Base-by-base conservation (phyloP, 2,797 vertebrate genomes). In the Nyctibius grandis region DNA sequence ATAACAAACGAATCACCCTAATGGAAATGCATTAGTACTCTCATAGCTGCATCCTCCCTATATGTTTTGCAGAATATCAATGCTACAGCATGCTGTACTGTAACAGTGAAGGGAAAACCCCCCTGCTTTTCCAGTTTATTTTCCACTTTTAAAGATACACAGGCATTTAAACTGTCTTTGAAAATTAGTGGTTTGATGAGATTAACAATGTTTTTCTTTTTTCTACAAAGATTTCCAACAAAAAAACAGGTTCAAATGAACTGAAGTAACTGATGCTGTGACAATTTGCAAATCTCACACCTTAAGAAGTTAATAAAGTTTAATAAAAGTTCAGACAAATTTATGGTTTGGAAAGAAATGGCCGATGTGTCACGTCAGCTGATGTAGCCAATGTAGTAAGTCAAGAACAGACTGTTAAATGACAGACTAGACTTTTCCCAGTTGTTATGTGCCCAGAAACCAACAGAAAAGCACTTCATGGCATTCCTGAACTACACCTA, bases 321-420 rank as follows among this genome's bases (percentile, higher is more conserved):
- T 44, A 91, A 72, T 11, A 42, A 3, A 57, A 77, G 28, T 78
- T 86, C 15, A 57, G 42, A 12, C 13, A 75, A 67, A 22, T 15
- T 40, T 29, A 17, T 4, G 1, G 44, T 72, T 56, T n/a, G 31
- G 15, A 86, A 86, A 28, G 15, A 56, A 95, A 75, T 0, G 5
- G 38, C 3, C 14, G 6, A 31, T 6, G 9, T 1, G 31, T 21
- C 15, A 19, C 2, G 0, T 31, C 40, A 68, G 54, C 15, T 68
- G 56, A 36, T 29, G 51, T 3, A 67, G 65, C 15, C 21, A 22
- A 31, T 0, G 7, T 0, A 44, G 7, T 10, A 26, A 72, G 23
- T 4, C 6, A 72, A 45, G 3, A 69, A 42, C 20, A 57, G 23
- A 19, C 11, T 29, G n/a, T 6, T 25, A 64, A 60, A 36, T 1